phyloP scores from a whole-genome alignment of 2,888 invertebrate genomes.

The Stegophylla sp. region DNA sequence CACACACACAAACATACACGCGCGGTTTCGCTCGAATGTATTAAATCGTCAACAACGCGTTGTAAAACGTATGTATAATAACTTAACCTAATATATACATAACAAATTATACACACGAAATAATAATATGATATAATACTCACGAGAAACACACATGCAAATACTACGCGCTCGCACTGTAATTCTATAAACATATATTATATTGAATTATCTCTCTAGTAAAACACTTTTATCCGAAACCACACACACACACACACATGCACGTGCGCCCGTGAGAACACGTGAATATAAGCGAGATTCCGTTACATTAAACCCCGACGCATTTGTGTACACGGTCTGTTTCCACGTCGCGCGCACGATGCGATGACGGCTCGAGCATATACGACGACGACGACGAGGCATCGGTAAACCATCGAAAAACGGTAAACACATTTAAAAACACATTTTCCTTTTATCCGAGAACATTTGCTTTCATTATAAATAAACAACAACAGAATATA shows the following conservation, averaged over 20 bases:
- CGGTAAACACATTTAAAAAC: slow-evolving; percentile 55
- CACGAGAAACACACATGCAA: neutral
- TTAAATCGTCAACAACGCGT: too few species aligned
- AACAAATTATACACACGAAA: neutral
- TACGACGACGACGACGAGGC: neutral
- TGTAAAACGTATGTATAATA: too few species aligned
- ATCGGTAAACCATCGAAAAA: too few species aligned
- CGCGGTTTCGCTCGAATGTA: neutral
- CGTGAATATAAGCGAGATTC: neutral
- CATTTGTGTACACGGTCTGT: neutral
- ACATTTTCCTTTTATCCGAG: slow-evolving; percentile 53
- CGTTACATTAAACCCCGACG: slow-evolving; percentile 35
- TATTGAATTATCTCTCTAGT: neutral
- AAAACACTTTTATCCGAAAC: slow-evolving; percentile 17
- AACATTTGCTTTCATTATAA: slow-evolving; percentile 51
- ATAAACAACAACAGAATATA: slow-evolving; percentile 40
- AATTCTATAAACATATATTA: neutral
- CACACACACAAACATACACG: neutral
- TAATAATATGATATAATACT: neutral
- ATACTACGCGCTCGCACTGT: neutral
- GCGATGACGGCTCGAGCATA: neutral
- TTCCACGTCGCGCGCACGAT: too few species aligned
- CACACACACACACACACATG: neutral
- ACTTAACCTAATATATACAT: too few species aligned
- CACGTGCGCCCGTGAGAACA: neutral